Evolutionary conservation across 2,888 invertebrate genomes (phyloP), one percentile per base, ranked within the genome.

Genomic region (Anoncus sp.): DNA sequence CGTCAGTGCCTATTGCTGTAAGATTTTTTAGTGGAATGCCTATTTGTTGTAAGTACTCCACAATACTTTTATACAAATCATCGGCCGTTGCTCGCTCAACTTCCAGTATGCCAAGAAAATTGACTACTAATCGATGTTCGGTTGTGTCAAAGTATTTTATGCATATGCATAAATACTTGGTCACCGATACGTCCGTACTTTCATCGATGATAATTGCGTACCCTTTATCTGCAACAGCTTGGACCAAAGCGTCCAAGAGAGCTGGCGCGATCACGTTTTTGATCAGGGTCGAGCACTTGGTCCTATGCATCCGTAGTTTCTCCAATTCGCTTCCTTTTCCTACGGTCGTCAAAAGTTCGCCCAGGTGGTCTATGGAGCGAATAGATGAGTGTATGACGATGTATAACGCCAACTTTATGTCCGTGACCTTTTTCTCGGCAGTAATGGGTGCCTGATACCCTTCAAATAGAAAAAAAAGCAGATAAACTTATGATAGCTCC

Each of bases 1-100:
- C 83, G 65, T 84, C 85, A 5, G 84, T 82, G 7, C 83, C 85
- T 43, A 85, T 79, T 1, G 78, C 83, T 16, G 81, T 80, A 14
- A 85, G 22, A 63, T 84, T 83, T 75, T 76, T 65, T 12, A 77
- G 47, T 10, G 70, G 73, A 3, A 84, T 31, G 10, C 73, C 63
- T 22, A 73, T 45, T 31, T 40, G 22, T 45, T 24, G 40, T 2
- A 73, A 71, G 18, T 71, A 74, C 7, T 71, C 57, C 18, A 66
- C 55, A 12, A 77, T 49, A 18, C 49, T 59, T 12, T 31, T 43
- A 38, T 77, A 51, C 27, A 77, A 24, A 10, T 74, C 51, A 12
- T 62, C 49, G 20, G 74, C 80, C 55, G 65, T 74, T 20, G 80
- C 71, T 43, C 35, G 31, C 12, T 24, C 66, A n/a, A 85, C 79